Base-by-base conservation (phyloP, 2,888 invertebrate genomes). In the Volucella bombylans region DNA sequence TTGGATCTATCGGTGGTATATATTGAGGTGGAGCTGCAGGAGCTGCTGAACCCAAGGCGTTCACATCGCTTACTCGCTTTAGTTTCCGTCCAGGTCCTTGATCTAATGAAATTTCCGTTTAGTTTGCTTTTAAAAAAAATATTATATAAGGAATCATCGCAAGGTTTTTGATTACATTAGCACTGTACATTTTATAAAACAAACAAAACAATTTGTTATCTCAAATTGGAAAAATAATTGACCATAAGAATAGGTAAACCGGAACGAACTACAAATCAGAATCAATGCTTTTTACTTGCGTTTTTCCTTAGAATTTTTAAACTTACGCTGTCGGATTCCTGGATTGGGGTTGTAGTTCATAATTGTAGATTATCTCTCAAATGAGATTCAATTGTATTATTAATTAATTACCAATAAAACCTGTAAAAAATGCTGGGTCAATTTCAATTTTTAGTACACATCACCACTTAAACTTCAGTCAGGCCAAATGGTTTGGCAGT, bases 31-130 rank as follows among this genome's bases (percentile, higher is more conserved):
- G 79, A 0, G 92, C 90, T 15, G 89, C 11, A 11, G 93, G 93
- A 9, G 74, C 50, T 8, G 93, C 92, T n/a, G 85, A 57, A 4
- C 93, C 95, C 94, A 95, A 93, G 0, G 95, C 94, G 74, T 94
- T 93, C 9, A 95, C 93, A 92, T 95, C 95, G 88, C 94, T 94
- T 12, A 95, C 95, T 61, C 95, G 92, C 90, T 95, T 95, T 2
- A 88, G 59, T 55, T 90, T 89, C 11, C 91, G 89, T 38, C 89
- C 89, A 73, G 89, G 89, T 54, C 89, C 89, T 87, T 89, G 88
- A 68, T 89, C 91, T 91, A 86, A 39, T 65, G 11, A 86, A 45
- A 62, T 3, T 82, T 57, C 39, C 54, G 41, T 72, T n/a, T 59
- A 14, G 23, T 71, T 82, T 74, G 10, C 38, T 15, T 68, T 18